Evolutionary conservation across 2,113 vertebrate species (phyloP).

Genomic region (Herpetotheres cachinnans): DNA sequence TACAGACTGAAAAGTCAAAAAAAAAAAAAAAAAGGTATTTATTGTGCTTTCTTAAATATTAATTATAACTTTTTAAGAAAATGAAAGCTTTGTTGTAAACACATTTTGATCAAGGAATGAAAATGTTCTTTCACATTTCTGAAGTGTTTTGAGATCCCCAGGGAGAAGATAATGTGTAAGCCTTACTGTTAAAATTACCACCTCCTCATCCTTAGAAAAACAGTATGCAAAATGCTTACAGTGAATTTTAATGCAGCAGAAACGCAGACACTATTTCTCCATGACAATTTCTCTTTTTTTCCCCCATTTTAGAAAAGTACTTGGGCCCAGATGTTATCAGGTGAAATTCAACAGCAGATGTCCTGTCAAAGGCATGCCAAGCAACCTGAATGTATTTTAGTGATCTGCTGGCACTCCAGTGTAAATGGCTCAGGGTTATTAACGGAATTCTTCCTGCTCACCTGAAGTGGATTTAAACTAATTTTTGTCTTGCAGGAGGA

Average conservation of each 20-base stretch:
- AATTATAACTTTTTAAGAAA: constrained; percentile 6
- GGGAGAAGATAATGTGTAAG: background rate
- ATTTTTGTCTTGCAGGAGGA: background rate
- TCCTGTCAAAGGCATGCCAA: background rate
- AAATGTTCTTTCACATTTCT: background rate
- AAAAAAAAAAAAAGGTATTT: background rate
- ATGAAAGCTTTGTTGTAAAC: background rate
- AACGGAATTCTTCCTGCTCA: constrained; percentile 1
- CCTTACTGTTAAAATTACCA: background rate
- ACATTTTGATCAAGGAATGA: background rate
- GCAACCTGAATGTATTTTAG: constrained; percentile 1
- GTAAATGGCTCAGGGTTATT: background rate
- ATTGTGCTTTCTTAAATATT: background rate
- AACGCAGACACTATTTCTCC: background rate
- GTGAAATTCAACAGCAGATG: constrained; percentile 30
- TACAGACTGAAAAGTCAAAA: background rate
- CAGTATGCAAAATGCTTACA: background rate
- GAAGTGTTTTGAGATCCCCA: background rate
- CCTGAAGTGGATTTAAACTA: constrained; percentile 5
- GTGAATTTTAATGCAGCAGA: background rate
- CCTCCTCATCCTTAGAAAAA: background rate
- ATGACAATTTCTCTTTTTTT: background rate
- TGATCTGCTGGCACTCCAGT: background rate
- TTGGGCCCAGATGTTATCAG: background rate
- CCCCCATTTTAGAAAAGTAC: background rate